These are phyloP conservation scores for Orestias chungarensis DNA, from an alignment of 2,797 vertebrate species.

Conservation along the genomic window DNA sequence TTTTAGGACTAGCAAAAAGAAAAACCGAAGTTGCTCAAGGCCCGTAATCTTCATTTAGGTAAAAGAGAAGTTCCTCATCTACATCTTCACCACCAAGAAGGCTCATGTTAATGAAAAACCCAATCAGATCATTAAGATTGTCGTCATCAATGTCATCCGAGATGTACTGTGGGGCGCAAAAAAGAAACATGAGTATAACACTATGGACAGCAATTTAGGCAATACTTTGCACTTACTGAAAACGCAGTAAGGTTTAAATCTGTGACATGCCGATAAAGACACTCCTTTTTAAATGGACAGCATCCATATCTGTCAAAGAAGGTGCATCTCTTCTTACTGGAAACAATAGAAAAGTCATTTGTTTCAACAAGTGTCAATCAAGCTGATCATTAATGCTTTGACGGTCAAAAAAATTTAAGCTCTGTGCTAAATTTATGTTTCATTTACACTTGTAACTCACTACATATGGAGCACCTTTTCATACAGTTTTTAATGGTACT, in stretches of 20 bases:
- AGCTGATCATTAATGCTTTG: background rate
- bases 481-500: background rate
- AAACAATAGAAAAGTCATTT: background rate
- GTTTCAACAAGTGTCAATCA: background rate
- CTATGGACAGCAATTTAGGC: background rate
- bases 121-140: conserved; percentile 61
- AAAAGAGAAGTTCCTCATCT: conserved; percentile 43
- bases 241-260: conserved; percentile 37
- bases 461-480: background rate
- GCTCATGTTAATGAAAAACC: conserved; percentile 76
- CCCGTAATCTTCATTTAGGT: conserved; percentile 44
- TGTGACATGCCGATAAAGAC: conserved; percentile 86
- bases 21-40: conserved; percentile 39
- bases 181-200: background rate
- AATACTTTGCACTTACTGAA: conserved; percentile 52
- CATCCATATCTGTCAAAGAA: conserved; percentile 79
- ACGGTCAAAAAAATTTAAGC: background rate
- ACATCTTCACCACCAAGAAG: conserved; percentile 55
- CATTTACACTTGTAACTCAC: background rate
- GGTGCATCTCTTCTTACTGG: conserved; percentile 85
- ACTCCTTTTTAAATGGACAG: conserved; percentile 89
- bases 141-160: conserved; percentile 43
- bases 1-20: conserved; percentile 24
- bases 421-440: background rate
- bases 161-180: conserved; percentile 44